Conservation (phyloP, 2,113 vertebrate species). For the Neopipo cinnamomea region DNA sequence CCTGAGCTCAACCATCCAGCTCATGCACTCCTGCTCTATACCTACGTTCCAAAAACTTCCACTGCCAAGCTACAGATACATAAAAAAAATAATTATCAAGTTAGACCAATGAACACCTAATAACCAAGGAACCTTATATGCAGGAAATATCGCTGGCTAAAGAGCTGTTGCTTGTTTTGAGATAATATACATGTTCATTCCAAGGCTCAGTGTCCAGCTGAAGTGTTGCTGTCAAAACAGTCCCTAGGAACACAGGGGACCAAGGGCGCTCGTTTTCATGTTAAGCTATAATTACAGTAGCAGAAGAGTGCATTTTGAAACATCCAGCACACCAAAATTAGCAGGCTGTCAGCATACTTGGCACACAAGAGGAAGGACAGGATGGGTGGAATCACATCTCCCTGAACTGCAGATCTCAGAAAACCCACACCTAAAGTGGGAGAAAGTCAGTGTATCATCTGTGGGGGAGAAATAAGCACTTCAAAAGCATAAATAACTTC, state of each 20-base stretch:
- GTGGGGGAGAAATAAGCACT: neutral
- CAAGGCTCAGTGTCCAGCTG: neutral
- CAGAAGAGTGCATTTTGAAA: neutral
- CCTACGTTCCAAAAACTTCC: neutral
- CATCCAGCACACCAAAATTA: neutral
- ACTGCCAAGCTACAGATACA: neutral
- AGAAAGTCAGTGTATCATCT: neutral
- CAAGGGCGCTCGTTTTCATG: rapidly evolving
- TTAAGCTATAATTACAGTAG: neutral
- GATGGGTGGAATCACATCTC: neutral
- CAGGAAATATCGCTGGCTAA: neutral
- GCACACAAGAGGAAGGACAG: neutral
- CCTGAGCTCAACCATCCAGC: neutral
- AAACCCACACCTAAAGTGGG: neutral
- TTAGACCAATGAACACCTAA: neutral
- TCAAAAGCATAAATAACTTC: neutral
- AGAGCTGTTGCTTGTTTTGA: neutral
- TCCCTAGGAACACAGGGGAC: neutral
- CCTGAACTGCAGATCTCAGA: neutral
- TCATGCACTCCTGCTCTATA: neutral
- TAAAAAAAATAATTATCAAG: neutral
- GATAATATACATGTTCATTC: neutral
- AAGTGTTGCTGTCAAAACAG: neutral
- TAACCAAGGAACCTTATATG: neutral
- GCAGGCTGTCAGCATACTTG: neutral